Percentiles rank a stretch among this genome's conserved stretches.
Conservation (phyloP, 2,113 vertebrate species). For the Pelecanus crispus region DNA sequence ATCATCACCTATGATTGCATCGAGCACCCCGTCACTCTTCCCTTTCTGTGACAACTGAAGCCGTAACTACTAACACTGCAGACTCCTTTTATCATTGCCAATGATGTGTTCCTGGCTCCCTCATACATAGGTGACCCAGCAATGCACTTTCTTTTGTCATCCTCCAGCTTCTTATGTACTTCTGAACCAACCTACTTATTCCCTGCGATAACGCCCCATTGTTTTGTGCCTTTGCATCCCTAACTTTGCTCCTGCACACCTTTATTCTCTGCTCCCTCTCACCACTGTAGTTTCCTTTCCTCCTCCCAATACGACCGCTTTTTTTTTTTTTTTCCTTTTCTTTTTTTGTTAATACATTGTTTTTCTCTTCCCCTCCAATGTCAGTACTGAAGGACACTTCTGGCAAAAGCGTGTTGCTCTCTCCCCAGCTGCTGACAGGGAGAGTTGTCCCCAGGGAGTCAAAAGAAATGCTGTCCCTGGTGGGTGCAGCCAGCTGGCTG, state of each 20-base stretch:
- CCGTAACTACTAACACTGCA: neutral
- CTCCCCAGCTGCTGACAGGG: neutral
- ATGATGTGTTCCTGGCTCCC: neutral
- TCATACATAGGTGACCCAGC: neutral
- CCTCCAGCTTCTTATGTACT: neutral
- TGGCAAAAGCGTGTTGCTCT: neutral
- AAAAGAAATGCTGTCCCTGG: neutral
- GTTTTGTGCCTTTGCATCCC: neutral
- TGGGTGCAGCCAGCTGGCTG: neutral
- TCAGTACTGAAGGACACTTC: neutral
- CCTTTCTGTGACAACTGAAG: neutral
- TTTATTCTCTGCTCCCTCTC: neutral
- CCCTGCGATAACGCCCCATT: neutral
- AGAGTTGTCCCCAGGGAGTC: neutral
- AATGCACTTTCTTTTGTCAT: neutral
- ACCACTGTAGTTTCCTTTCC: neutral
- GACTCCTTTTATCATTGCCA: neutral
- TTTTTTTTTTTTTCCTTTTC: neutral
- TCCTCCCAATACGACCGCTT: fast-evolving
- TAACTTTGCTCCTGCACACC: neutral
- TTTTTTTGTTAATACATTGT: neutral
- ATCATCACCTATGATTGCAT: neutral
- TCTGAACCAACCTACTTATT: neutral
- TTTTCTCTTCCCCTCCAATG: neutral
- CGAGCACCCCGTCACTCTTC: neutral